Evolutionary conservation across 2,888 invertebrate genomes (phyloP), one percentile per base, ranked within the genome.

Genomic region (Gandaritis pyraliata): DNA sequence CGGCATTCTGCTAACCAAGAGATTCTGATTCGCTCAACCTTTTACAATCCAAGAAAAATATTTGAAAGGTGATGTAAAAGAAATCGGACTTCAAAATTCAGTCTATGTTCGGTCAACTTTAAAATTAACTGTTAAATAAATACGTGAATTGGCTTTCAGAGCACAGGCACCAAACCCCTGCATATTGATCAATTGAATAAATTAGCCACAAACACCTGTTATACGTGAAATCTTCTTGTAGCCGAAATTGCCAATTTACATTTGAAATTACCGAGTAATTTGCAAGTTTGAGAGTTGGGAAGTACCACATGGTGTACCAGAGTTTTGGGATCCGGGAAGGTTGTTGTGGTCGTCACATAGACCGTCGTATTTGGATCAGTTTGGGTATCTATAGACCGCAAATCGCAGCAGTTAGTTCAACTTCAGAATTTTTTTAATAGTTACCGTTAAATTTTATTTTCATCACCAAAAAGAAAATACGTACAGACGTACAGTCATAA

Each of bases 171-270:
- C 11, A 30, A 51, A 23, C 51, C 46, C 23, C 11, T 13, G 46
- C 53, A 53, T 33, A 53, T 46, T 38, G 54, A 54, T 47, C 54
- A 54, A 54, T 54, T 54, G 54, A 54, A 54, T 54, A 47, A 46
- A 54, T 54, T 54, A 54, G 46, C 18, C 50, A 18, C 54, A 46
- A 46, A 82, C 80, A 82, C 77, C 80, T 78, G 82, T 81, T 82
- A 80, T 78, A 77, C 75, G 74, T 74, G 72, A 78, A 82, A 80
- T 84, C 77, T 81, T 80, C 78, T 78, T 81, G 80, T 80, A 76
- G 69, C 68, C 77, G 76, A 82, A 84, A 86, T 85, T 83, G 85
- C 63, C 82, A 82, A 86, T 86, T 85, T 86, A 81, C 85, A 86
- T 86, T 80, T 73, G 73, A 78, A 84, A 83, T 82, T 80, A 80